phyloP scores from a whole-genome alignment of 2,888 invertebrate genomes.

The Caenorhabditis afra region DNA sequence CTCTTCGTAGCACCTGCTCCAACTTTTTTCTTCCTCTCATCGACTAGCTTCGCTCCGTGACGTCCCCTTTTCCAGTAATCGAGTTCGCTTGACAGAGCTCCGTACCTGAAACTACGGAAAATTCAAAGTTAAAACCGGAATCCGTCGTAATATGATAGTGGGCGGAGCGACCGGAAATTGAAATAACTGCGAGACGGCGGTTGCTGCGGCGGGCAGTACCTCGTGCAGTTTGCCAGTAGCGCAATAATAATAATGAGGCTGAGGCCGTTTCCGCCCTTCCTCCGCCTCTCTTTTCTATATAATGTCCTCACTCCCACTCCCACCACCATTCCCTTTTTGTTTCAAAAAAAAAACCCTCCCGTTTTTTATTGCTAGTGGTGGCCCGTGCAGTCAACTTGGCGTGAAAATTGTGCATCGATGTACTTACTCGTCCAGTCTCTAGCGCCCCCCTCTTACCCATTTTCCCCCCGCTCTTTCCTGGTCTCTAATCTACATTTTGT shows the following conservation, averaged over 20 bases:
- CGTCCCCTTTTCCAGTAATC: slow-evolving; percentile 21
- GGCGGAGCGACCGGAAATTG: slow-evolving; percentile 39
- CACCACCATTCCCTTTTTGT: slow-evolving; percentile 52
- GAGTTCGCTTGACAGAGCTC: slow-evolving; percentile 8
- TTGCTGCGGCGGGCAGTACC: slow-evolving; percentile 16
- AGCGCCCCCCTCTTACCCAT: slow-evolving; percentile 4
- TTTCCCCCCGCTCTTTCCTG: slow-evolving; percentile 24
- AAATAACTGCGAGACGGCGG: slow-evolving; percentile 9
- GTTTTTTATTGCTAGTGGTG: slow-evolving; percentile 39
- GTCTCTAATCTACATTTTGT: slow-evolving; percentile 15
- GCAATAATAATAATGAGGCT: slow-evolving; percentile 47
- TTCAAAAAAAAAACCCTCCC: slow-evolving; percentile 40
- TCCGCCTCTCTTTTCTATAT: slow-evolving; percentile 35
- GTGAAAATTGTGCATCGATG: slow-evolving; percentile 60
- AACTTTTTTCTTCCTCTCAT: background rate
- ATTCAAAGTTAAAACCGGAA: slow-evolving; percentile 14
- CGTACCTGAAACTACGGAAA: slow-evolving; percentile 8
- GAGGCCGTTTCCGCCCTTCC: slow-evolving; percentile 41
- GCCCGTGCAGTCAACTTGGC: slow-evolving; percentile 54
- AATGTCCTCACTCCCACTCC: slow-evolving; percentile 30
- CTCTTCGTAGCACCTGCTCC: slow-evolving; percentile 46
- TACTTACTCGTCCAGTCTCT: slow-evolving; percentile 30
- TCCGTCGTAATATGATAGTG: slow-evolving; percentile 43
- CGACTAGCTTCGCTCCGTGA: slow-evolving; percentile 9
- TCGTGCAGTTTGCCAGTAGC: slow-evolving; percentile 13